Evolutionary conservation across 2,113 vertebrate genomes (phyloP).

Genomic region (Heterotilapia buettikoferi): DNA sequence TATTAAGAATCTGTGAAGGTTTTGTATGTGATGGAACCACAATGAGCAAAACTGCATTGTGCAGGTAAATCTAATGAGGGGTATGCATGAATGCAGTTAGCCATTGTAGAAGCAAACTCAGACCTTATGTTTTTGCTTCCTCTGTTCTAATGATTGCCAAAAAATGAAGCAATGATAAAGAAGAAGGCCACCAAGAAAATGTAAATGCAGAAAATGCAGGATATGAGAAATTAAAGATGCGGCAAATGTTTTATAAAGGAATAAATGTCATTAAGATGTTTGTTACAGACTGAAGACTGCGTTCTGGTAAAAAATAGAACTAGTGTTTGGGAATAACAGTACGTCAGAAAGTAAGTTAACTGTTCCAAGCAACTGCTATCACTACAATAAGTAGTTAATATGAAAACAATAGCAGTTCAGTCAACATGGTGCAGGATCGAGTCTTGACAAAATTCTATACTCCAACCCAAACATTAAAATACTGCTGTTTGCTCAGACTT

Average conservation of each 20-base stretch:
- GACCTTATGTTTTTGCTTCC: fast-evolving
- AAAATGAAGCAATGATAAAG: background rate
- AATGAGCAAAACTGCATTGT: background rate
- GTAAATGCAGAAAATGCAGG: background rate
- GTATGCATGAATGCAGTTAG: background rate
- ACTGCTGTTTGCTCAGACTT: background rate
- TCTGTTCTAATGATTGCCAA: background rate
- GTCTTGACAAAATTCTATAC: fast-evolving
- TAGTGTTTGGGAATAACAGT: background rate
- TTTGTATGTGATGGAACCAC: background rate
- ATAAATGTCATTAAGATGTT: background rate
- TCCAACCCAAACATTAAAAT: background rate
- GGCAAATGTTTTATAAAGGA: background rate
- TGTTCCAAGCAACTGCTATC: background rate
- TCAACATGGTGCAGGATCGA: background rate
- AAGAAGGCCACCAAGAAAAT: background rate
- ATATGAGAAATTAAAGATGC: background rate
- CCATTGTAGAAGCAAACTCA: background rate
- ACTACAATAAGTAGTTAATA: background rate
- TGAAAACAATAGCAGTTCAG: background rate
- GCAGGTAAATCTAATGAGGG: background rate
- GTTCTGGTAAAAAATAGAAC: background rate
- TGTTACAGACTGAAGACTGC: background rate
- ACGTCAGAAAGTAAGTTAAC: fast-evolving
- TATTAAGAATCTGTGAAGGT: background rate